phyloP scores from a whole-genome alignment of 2,797 vertebrate species.

The Lophotriccus pileatus region DNA sequence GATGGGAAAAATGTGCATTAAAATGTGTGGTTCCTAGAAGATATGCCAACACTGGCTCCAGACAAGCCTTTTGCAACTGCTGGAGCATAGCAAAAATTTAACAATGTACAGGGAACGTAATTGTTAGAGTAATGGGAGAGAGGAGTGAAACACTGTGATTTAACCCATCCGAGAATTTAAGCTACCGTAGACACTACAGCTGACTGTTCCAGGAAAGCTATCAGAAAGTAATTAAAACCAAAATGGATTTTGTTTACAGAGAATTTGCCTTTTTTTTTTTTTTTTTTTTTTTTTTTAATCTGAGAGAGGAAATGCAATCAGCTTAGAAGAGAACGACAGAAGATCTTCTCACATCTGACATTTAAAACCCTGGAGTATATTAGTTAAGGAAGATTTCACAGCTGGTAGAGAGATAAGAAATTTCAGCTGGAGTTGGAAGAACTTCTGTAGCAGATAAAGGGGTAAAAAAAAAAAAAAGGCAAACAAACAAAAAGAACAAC shows the following conservation, averaged over 20 bases:
- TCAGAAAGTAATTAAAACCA: conserved; percentile 23
- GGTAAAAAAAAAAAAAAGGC: neutral
- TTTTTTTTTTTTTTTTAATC: neutral
- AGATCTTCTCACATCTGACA: conserved; percentile 12
- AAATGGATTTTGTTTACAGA: neutral
- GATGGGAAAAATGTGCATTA: neutral
- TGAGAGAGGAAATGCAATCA: neutral
- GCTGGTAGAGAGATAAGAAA: neutral
- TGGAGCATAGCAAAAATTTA: neutral
- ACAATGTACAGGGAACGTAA: neutral
- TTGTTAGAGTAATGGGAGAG: neutral
- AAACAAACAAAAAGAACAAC: neutral
- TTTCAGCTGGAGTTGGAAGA: neutral
- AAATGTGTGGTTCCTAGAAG: neutral
- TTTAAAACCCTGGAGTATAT: conserved; percentile 5
- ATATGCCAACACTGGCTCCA: neutral
- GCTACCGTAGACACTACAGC: neutral
- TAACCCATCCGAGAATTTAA: conserved; percentile 9
- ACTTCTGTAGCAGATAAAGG: neutral
- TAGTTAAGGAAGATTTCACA: neutral
- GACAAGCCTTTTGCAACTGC: neutral
- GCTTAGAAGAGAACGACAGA: neutral
- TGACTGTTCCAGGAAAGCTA: conserved; percentile 24
- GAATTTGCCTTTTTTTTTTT: too few species aligned
- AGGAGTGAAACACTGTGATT: neutral